Evolutionary conservation across 2,113 vertebrate species (phyloP).

Genomic region (Dolichallabes microphthalmus): DNA sequence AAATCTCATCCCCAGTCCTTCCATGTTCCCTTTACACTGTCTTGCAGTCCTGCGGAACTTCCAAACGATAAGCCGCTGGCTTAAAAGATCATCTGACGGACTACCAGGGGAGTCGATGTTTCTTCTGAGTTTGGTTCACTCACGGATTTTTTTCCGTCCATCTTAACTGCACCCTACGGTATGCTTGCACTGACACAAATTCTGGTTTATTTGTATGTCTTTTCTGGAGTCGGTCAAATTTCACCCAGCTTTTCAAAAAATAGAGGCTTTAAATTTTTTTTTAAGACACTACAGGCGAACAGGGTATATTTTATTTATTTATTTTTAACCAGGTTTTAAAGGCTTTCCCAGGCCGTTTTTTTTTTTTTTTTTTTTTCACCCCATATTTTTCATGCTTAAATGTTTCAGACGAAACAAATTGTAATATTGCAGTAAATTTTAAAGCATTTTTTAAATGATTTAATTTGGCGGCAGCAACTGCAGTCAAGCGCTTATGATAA

Average conservation of each 20-base stretch:
- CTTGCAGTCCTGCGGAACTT: background rate
- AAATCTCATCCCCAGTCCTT: background rate
- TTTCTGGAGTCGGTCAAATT: conserved; percentile 5
- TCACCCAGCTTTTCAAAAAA: background rate
- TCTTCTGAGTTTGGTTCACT: conserved; percentile 1
- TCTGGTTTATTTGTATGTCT: conserved; percentile 19
- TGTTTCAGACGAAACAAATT: too few species aligned
- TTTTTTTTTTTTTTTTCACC: too few species aligned
- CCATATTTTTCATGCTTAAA: too few species aligned
- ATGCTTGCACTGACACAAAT: conserved; percentile 16
- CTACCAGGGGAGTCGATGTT: conserved; percentile 11
- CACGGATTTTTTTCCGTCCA: conserved; percentile 18
- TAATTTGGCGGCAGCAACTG: too few species aligned
- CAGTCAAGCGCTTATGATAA: too few species aligned
- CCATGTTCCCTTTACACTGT: conserved; percentile 2
- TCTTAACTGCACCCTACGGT: conserved; percentile 19
- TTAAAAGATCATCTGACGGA: background rate
- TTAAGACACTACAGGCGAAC: background rate
- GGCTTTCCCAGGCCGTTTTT: too few species aligned
- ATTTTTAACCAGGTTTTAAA: background rate
- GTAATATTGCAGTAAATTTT: too few species aligned
- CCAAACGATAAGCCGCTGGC: conserved; percentile 14
- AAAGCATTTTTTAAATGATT: too few species aligned
- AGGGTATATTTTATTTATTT: background rate
- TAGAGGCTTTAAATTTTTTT: background rate